Conservation (phyloP, 2,888 invertebrate genomes). For the Drosophila hawaiiensis region DNA sequence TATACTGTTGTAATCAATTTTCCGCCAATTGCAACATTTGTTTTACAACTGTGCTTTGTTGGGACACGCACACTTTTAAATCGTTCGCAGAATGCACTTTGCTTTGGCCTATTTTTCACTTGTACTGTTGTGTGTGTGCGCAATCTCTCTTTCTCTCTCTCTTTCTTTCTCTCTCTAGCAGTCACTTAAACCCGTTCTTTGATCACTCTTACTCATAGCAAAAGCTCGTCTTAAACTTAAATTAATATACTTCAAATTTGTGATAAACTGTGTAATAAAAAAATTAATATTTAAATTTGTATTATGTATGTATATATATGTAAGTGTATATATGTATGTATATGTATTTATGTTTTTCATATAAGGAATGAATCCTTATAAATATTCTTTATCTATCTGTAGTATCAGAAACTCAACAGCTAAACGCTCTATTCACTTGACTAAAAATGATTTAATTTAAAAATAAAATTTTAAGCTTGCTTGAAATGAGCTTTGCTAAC, state of each 20-base stretch:
- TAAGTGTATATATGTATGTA: no score
- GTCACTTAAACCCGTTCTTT: neutral
- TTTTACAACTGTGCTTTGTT: slow-evolving; percentile 28
- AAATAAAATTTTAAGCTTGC: neutral
- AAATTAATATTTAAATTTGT: neutral
- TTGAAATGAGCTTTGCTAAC: neutral
- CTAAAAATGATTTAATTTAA: neutral
- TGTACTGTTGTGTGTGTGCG: slow-evolving; percentile 6
- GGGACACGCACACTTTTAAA: slow-evolving; percentile 26
- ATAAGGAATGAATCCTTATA: neutral
- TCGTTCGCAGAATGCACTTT: slow-evolving; percentile 38
- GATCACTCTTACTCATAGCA: slow-evolving; percentile 16
- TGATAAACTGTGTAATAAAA: neutral
- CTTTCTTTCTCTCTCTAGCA: slow-evolving; percentile 27
- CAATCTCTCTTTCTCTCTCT: slow-evolving; percentile 26
- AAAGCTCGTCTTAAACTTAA: slow-evolving; percentile 6
- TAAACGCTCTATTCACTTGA: neutral
- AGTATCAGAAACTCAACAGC: neutral
- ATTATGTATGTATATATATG: no score
- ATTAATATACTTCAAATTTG: neutral
- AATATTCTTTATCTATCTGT: neutral
- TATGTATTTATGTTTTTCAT: no score
- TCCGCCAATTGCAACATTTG: slow-evolving; percentile 50
- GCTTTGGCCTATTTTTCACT: slow-evolving; percentile 40
- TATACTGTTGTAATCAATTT: slow-evolving; percentile 32